Evolutionary conservation across 2,888 invertebrate genomes (phyloP), one percentile per base, ranked within the genome.

Genomic region (Lumbricus terrestris): DNA sequence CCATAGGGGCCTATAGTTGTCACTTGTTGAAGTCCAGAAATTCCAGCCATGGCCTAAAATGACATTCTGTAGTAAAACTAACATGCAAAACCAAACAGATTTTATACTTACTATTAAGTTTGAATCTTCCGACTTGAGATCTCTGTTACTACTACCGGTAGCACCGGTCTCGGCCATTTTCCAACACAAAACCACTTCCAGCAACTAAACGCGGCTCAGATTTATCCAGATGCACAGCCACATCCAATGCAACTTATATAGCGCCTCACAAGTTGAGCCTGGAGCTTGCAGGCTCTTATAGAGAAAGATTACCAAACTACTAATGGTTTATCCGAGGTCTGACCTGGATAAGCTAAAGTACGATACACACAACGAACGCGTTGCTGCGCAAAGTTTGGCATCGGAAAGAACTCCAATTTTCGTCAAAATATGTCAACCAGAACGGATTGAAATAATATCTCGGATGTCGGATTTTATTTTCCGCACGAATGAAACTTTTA

Each of bases 91-190:
- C n/a, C n/a, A n/a, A n/a, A n/a, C n/a, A n/a, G n/a, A n/a, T n/a
- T n/a, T 85, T 15, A 34, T 35, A 85, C 85, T 85, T 85, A 85
- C 85, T 85, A 37, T 85, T 16, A 85, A 35, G n/a, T 85, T 85
- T 85, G 85, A 85, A 34, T 85, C 85, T 34, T 85, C 85, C 34
- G 85, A 85, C 85, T 85, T 85, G 18, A 85, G 37, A 16, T 85
- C 85, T 35, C 85, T 34, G 85, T 18, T 85, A 23, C 85, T 85
- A 23, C 85, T 85, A 23, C 35, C 37, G 37, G 35, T 35, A n/a
- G 35, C 83, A 8, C 6, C n/a, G 23, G 29, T 37, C 37, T 85
- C 85, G 8, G 85, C 85, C 85, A 85, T 85, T 85, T 11, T 69
- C 69, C 69, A 69, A n/a, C 69, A 69, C 15, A 34, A 85, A 29